phyloP scores from a whole-genome alignment of 2,888 invertebrate genomes.

The Pristionchus maxplancki region DNA sequence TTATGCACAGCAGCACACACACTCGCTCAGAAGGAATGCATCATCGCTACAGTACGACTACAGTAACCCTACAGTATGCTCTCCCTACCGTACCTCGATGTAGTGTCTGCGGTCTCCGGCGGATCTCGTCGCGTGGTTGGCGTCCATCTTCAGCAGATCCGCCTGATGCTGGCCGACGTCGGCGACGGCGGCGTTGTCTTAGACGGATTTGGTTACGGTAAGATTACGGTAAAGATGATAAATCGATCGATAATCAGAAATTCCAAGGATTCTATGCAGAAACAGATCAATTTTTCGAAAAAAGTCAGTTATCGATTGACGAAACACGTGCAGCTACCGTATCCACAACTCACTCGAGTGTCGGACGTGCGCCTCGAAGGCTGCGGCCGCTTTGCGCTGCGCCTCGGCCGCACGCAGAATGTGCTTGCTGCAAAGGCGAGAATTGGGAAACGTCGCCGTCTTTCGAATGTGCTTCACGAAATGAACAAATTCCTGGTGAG shows the following conservation, averaged over 20 bases:
- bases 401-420: slow-evolving; percentile 14
- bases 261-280: too few species aligned
- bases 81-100: slow-evolving; percentile 46
- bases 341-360: slow-evolving; percentile 11
- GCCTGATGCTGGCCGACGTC: slow-evolving; percentile 33
- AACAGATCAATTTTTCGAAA: neutral
- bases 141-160: slow-evolving; percentile 44
- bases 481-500: neutral
- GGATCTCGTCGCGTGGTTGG: slow-evolving; percentile 5
- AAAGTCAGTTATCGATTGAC: neutral
- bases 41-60: neutral
- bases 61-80: neutral
- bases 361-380: slow-evolving; percentile 28
- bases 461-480: neutral
- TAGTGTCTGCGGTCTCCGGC: slow-evolving; percentile 33
- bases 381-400: neutral
- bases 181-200: slow-evolving; percentile 34
- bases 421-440: slow-evolving; percentile 14
- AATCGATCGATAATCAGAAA: too few species aligned
- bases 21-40: neutral
- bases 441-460: neutral
- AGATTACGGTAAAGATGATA: neutral
- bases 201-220: too few species aligned
- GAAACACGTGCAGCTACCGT: neutral
- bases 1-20: neutral